Evolutionary conservation across 1,140 invertebrate genomes (phyloP), one percentile per base, ranked within the genome.

Genomic region (Drosophila sulfurigaster): DNA sequence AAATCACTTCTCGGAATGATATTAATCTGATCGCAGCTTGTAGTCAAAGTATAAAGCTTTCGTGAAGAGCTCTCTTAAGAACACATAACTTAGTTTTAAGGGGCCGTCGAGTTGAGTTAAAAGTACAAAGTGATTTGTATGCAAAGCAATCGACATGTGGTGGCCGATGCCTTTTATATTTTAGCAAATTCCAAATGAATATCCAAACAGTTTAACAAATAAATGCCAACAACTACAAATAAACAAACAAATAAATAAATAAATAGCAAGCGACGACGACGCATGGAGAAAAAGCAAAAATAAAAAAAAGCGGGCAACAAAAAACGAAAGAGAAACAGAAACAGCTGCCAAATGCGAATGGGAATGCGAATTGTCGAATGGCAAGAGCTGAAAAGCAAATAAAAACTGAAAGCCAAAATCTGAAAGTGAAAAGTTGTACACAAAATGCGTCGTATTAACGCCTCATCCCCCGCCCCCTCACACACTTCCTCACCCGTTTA

Each of bases 371-470:
- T 41, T 48, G 32, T 35, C 35, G 35, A 43, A 15, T 41, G 60
- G 32, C 48, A 35, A 54, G 51, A 54, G 51, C 51, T 54, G 51
- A 54, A 54, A 54, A 54, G 30, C 28, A 57, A 57, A 41, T 38
- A 65, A 54, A 56, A 87, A 83, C 82, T 77, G 62, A 88, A 88
- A 89, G 54, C 65, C 70, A 88, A 88, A 89, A 89, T 85, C 78
- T 81, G 75, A 89, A 89, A 89, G 81, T 85, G 81, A 89, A 89
- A 89, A 89, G 85, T 89, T 89, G 85, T 85, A 89, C 78, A 81
- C 75, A 79, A 89, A 89, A 89, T 85, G 86, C 78, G 81, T 81
- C 68, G 78, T 89, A 89, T 89, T 89, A 89, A 89, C 81, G 78
- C 71, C 56, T 48, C 7, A 48, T 35, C 57, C 57, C 13, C 25